Evolutionary conservation across 1,140 invertebrate genomes (phyloP), one percentile per base, ranked within the genome.

Genomic region (Asbolus verrucosus): DNA sequence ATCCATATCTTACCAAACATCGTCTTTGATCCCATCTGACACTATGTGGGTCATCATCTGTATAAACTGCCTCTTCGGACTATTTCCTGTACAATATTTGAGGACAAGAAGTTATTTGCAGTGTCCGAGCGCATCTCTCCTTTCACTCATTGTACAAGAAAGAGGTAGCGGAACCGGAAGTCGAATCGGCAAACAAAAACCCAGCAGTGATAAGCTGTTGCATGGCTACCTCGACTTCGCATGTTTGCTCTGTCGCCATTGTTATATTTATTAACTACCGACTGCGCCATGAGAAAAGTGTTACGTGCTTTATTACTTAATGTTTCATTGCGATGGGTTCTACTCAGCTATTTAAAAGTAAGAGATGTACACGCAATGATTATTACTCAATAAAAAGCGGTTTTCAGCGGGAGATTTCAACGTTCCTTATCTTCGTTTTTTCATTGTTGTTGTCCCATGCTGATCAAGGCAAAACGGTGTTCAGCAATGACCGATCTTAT

Each of bases 121-220:
- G 8, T 39, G 38, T 39, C 38, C 38, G 38, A 39, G 41, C 15
- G 41, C 41, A 46, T 46, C 41, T 46, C 41, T 21, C 41, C 41
- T 46, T 46, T 46, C 41, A 46, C 41, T 46, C 41, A 19, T 46
- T 46, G 18, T 46, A 46, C 19, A 16, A 16, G 41, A 46, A 46
- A 46, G 16, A 46, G 41, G 41, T 46, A 46, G 41, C 41, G 41
- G 41, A 46, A 46, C 41, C 41, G 41, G 41, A 46, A 46, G 41
- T 0, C 39, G 13, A 41, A 13, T 41, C 16, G 14, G 16, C 18
- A 19, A 46, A 43, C 14, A 43, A 46, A 46, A 46, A 46, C 41
- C 16, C 18, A 16, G 41, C 18, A 46, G 41, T 18, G 15, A 46
- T 16, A 46, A 46, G 41, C 19, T 18, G 41, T 19, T 14, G 19